These are phyloP conservation scores for Zeuzera pyrina DNA, from an alignment of 2,888 invertebrate species.

Conservation along the genomic window DNA sequence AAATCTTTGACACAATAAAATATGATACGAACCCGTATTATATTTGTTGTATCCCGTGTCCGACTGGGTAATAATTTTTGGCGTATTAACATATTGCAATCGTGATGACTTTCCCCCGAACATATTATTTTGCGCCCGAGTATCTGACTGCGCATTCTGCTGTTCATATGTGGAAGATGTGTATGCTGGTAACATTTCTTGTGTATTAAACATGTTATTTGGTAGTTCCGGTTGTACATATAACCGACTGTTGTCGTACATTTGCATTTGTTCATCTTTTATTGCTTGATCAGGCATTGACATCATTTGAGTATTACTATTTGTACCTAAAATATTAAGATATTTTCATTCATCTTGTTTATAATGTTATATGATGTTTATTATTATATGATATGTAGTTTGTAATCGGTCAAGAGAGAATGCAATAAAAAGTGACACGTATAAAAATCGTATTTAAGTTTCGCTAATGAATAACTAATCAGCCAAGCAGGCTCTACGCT, in stretches of 20 bases:
- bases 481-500: too few species aligned
- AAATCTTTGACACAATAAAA: slow-evolving; percentile 4
- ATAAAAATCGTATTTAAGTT: too few species aligned
- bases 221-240: slow-evolving; percentile 51
- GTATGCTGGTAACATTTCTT: slow-evolving; percentile 45
- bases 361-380: too few species aligned
- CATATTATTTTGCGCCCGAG: slow-evolving; percentile 31
- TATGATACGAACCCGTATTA: slow-evolving; percentile 36
- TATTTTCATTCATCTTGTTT: neutral
- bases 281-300: slow-evolving; percentile 43
- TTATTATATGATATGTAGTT: too few species aligned
- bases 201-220: slow-evolving; percentile 42
- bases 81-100: slow-evolving; percentile 39
- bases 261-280: slow-evolving; percentile 56
- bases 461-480: too few species aligned
- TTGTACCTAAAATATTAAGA: slow-evolving; percentile 32
- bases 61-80: slow-evolving; percentile 42
- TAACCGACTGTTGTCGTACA: slow-evolving; percentile 48
- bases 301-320: slow-evolving; percentile 57
- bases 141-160: slow-evolving; percentile 25
- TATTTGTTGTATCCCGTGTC: slow-evolving; percentile 50
- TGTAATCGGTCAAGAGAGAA: too few species aligned
- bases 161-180: slow-evolving; percentile 40
- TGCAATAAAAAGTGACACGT: too few species aligned
- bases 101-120: slow-evolving; percentile 39